Conservation (phyloP, 2,113 vertebrate genomes). For the Speoplatyrhinus poulsoni region DNA sequence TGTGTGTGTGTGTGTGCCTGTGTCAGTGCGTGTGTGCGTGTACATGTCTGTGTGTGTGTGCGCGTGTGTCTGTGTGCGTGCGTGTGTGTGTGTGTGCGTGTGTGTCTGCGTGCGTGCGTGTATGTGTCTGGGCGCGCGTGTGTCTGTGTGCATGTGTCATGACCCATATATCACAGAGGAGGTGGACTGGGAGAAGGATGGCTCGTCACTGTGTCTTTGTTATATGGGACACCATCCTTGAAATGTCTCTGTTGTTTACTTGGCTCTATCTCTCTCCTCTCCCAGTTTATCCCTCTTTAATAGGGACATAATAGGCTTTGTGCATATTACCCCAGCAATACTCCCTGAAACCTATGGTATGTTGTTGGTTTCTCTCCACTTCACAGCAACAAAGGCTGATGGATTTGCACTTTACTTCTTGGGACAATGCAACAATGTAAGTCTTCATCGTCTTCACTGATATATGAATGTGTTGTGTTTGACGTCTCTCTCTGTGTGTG, state of each 20-base stretch:
- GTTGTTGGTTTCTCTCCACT: constrained; percentile 39
- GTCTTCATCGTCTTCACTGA: constrained; percentile 55
- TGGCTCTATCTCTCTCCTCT: background rate
- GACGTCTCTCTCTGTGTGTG: constrained; percentile 3
- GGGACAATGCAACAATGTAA: constrained; percentile 99
- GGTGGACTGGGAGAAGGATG: constrained; percentile 55
- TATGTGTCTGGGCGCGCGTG: background rate
- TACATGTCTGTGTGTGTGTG: background rate
- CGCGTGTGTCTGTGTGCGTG: no score
- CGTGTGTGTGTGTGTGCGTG: constrained; percentile 2
- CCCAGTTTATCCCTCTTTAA: no score
- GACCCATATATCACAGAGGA: constrained; percentile 55
- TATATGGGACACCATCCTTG: constrained; percentile 42
- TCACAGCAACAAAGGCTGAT: constrained; percentile 96
- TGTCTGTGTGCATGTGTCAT: constrained; percentile 41
- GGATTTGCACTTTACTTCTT: constrained; percentile 99
- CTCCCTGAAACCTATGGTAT: background rate
- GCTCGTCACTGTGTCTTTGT: constrained; percentile 50
- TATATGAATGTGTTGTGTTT: background rate
- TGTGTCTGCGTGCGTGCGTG: constrained; percentile 21
- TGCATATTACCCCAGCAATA: no score
- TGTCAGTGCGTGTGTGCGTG: background rate
- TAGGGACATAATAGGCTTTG: no score
- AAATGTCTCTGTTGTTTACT: constrained; percentile 8
- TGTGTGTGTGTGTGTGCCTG: constrained; percentile 20